Base-by-base conservation (phyloP, 2,113 vertebrate species). In the Percina caprodes region DNA sequence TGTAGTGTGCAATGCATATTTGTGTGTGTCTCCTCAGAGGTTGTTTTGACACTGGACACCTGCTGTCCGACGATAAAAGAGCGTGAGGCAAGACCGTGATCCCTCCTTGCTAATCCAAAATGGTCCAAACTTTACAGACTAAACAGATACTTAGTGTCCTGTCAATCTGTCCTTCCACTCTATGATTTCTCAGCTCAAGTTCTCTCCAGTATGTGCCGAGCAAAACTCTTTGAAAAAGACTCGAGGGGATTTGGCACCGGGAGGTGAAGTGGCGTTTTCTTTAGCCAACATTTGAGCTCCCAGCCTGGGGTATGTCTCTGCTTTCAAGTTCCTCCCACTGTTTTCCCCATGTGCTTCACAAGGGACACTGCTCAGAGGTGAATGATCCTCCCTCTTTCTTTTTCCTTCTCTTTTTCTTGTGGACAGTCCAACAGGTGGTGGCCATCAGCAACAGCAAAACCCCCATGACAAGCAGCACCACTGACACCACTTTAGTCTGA, bases 401-500 rank as follows among this genome's bases (percentile, higher is more conserved):
- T 86, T 95, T 94, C 79, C 94, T 94, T 85, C 95, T 93, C 92
- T 95, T 94, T 91, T 95, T 93, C 92, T 94, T 92, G 90, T 94
- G 95, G 63, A 94, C 95, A 49, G 91, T 93, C 97, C 98, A 98
- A 94, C 97, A 99, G 33, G 94, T 90, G 2, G 95, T 94, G 59
- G 96, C 96, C 23, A 94, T 94, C 72, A 96, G 78, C 80, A 98
- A 90, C 83, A 98, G 93, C 14, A 95, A 85, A 54, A 97, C 21
- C 5, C 97, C 97, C 0, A 94, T 90, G 3, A 94, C 80, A 12
- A 99, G 88, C 18, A 96, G 93, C 45, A 96, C 95, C 92, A 98
- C 94, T 0, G 96, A 96, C 85, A 96, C 95, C 86, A 96, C 95
- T 94, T 97, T 97, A 77, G 96, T 96, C 94, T 97, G 96, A 33